Evolutionary conservation across 2,797 vertebrate genomes (phyloP).

Genomic region (Trachurus trachurus): DNA sequence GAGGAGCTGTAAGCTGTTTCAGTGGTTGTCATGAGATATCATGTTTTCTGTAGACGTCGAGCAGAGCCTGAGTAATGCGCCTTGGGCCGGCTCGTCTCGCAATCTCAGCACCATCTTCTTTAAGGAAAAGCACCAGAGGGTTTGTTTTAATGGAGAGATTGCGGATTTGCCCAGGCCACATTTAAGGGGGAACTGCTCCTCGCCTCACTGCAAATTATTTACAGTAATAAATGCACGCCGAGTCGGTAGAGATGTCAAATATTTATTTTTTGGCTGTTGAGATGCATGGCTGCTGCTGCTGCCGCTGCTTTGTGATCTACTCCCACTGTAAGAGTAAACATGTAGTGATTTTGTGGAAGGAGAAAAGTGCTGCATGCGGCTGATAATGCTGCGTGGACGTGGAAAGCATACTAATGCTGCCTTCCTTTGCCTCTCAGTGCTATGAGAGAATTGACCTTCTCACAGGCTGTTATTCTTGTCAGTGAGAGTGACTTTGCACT

Average conservation of each 20-base stretch:
- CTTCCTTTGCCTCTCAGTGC: conserved; percentile 65
- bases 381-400: conserved; percentile 70
- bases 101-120: conserved; percentile 70
- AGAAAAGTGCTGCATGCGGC: conserved; percentile 63
- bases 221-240: conserved; percentile 30
- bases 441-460: conserved; percentile 79
- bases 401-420: conserved; percentile 75
- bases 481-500: conserved; percentile 71
- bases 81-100: conserved; percentile 68
- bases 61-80: conserved; percentile 67
- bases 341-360: conserved; percentile 29
- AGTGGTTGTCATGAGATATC: conserved; percentile 76
- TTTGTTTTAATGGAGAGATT: conserved; percentile 64
- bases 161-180: conserved; percentile 50
- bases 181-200: conserved; percentile 42
- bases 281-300: conserved; percentile 22
- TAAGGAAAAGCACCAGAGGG: conserved; percentile 65
- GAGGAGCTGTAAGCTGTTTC: conserved; percentile 65
- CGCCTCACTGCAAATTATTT: conserved; percentile 49
- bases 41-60: conserved; percentile 74
- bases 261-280: conserved; percentile 39
- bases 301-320: conserved; percentile 37
- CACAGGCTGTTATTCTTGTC: conserved; percentile 75
- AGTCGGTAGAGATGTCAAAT: conserved; percentile 32
- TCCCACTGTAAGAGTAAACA: conserved; percentile 49